Evolutionary conservation across 1,140 invertebrate species (phyloP).

Genomic region (Drosophila mojavensis): DNA sequence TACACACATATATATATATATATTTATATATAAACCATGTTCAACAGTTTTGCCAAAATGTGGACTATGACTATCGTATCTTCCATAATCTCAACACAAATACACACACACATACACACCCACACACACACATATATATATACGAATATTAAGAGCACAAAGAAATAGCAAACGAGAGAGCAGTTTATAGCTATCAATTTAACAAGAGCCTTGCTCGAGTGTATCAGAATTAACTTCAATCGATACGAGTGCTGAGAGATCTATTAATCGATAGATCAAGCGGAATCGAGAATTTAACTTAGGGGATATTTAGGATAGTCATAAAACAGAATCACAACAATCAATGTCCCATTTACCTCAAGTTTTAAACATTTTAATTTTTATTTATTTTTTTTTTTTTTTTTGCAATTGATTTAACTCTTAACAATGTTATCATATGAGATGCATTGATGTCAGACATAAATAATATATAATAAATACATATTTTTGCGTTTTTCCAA

Average conservation of each 20-base stretch:
- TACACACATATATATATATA: constrained; percentile 28
- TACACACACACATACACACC: constrained; percentile 26
- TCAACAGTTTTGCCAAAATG: constrained; percentile 83
- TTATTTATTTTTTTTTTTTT: too few species aligned
- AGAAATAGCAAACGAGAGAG: constrained; percentile 6
- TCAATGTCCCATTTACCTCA: not conserved
- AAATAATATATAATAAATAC: too few species aligned
- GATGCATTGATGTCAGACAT: too few species aligned
- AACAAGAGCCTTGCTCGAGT: constrained; percentile 14
- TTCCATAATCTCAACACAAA: constrained; percentile 71
- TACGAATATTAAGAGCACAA: constrained; percentile 8
- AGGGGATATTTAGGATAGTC: too few species aligned
- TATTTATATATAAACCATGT: constrained; percentile 48
- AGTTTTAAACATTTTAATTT: too few species aligned
- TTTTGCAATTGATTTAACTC: too few species aligned
- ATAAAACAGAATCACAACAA: too few species aligned
- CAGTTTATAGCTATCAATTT: constrained; percentile 20
- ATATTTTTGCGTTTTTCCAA: too few species aligned
- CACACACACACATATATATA: constrained; percentile 22
- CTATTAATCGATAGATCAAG: not conserved
- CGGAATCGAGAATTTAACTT: too few species aligned
- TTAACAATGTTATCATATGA: too few species aligned
- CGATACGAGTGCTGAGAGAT: too few species aligned
- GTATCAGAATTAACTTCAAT: not conserved
- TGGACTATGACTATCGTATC: constrained; percentile 84